Percentiles rank a stretch among this genome's conserved stretches.
These are phyloP conservation scores for Mesembrinibis cayennensis DNA, from an alignment of 2,113 vertebrate species.

Conservation along the genomic window DNA sequence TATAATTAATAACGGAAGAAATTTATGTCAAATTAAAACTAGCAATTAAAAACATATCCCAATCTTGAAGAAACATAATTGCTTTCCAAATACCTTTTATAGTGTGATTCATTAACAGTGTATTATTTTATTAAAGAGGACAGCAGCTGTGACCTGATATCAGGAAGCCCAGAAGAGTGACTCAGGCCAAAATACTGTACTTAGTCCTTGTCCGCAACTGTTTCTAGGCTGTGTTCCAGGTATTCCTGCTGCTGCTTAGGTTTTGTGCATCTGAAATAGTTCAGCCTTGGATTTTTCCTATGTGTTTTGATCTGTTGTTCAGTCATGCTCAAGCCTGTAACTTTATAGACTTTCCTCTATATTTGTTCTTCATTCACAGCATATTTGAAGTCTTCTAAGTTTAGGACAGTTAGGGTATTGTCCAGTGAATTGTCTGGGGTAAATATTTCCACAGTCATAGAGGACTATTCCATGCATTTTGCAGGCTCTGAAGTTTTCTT, in stretches of 20 bases:
- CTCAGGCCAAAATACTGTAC: neutral
- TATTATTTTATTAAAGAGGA: neutral
- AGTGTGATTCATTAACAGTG: neutral
- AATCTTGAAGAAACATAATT: neutral
- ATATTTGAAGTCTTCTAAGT: neutral
- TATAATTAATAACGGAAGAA: neutral
- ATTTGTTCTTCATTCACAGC: neutral
- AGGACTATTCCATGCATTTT: neutral
- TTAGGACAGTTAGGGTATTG: neutral
- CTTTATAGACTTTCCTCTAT: neutral
- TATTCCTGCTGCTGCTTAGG: neutral
- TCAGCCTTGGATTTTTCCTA: neutral
- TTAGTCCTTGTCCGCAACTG: neutral
- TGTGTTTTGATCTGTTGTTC: neutral
- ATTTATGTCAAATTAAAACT: neutral
- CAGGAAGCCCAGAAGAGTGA: neutral
- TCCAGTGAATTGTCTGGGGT: neutral
- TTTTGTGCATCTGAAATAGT: neutral
- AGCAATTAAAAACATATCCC: neutral
- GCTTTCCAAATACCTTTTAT: neutral
- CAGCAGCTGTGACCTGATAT: neutral
- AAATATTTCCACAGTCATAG: neutral
- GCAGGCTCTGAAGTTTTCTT: neutral
- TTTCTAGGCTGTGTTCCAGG: conserved; percentile 5
- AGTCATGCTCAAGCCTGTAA: neutral